Evolutionary conservation across 2,888 invertebrate species (phyloP).

Genomic region (Rutpela maculata): DNA sequence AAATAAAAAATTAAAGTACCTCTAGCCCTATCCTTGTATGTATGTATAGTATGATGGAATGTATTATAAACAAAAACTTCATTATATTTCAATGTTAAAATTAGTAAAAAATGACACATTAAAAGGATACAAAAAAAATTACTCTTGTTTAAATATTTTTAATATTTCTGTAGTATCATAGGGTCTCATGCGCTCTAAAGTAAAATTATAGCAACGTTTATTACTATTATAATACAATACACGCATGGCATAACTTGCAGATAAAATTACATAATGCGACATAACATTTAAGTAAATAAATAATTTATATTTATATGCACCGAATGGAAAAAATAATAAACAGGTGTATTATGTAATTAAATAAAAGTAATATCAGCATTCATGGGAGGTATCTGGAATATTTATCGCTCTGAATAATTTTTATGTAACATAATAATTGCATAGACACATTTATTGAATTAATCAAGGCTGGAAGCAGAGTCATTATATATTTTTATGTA

Average conservation of each 20-base stretch:
- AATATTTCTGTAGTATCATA: too few species aligned
- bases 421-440: conserved; percentile 43
- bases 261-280: conserved; percentile 34
- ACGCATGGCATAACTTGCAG: neutral
- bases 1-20: too few species aligned
- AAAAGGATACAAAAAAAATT: too few species aligned
- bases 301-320: conserved; percentile 31
- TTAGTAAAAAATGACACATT: too few species aligned
- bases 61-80: too few species aligned
- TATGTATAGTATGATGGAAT: too few species aligned
- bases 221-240: neutral
- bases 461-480: neutral
- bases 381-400: conserved; percentile 41
- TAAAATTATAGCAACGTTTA: too few species aligned
- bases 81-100: too few species aligned
- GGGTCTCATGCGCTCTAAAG: too few species aligned
- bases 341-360: conserved; percentile 45
- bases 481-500: conserved; percentile 15
- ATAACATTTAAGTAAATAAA: conserved; percentile 28
- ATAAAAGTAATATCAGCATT: conserved; percentile 39
- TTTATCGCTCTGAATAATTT: conserved; percentile 41
- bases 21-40: too few species aligned
- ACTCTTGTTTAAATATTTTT: too few species aligned
- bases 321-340: conserved; percentile 6
- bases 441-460: conserved; percentile 8